phyloP scores from a whole-genome alignment of 2,113 vertebrate genomes.

The Rhea americana region DNA sequence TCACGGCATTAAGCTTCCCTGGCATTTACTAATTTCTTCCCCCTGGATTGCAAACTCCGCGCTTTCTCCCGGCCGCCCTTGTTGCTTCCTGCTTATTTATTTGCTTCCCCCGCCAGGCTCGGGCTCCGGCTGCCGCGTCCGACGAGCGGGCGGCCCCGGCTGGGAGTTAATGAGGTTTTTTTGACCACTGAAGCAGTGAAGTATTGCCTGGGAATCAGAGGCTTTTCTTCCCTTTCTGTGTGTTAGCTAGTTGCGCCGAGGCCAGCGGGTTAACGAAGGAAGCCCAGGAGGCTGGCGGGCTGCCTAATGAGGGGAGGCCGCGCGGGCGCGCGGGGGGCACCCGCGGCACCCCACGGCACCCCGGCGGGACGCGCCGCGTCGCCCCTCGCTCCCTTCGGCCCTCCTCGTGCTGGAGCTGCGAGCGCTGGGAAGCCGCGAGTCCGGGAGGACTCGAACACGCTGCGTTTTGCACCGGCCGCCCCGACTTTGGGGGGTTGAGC shows the following conservation, averaged over 20 bases:
- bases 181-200: slow-evolving; percentile 55
- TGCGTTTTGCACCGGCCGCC: background rate
- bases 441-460: background rate
- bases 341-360: no score
- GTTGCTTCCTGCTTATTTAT: slow-evolving; percentile 54
- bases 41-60: background rate
- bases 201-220: slow-evolving; percentile 54
- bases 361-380: accelerated
- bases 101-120: background rate
- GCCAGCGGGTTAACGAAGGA: slow-evolving; percentile 56
- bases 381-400: background rate
- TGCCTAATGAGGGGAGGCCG: slow-evolving; percentile 9
- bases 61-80: background rate
- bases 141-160: accelerated
- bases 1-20: background rate
- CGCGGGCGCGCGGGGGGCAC: no score
- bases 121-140: background rate
- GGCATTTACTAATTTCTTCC: background rate
- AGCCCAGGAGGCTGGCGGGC: background rate
- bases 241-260: background rate
- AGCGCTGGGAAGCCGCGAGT: background rate
- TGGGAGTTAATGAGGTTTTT: slow-evolving; percentile 58
- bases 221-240: background rate
- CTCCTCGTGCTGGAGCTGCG: background rate
- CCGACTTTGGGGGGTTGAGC: background rate